phyloP scores from a whole-genome alignment of 2,888 invertebrate genomes.

The Idaea dimidiata region DNA sequence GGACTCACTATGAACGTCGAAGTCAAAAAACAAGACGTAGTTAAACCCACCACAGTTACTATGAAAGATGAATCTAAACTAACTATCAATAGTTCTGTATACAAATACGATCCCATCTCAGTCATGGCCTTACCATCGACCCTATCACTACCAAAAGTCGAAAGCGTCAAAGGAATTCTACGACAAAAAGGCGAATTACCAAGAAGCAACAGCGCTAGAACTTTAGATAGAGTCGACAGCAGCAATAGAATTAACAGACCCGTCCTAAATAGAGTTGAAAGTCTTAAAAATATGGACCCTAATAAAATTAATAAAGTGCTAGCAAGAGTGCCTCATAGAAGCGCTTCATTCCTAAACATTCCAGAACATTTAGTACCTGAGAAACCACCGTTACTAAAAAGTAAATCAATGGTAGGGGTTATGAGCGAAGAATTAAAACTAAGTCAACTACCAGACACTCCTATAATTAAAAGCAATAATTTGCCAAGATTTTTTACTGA shows the following conservation, averaged over 20 bases:
- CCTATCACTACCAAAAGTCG: slow-evolving; percentile 62
- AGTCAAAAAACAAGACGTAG: slow-evolving; percentile 65
- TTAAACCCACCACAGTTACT: slow-evolving; percentile 70
- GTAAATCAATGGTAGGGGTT: slow-evolving; percentile 69
- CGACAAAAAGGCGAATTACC: slow-evolving; percentile 50
- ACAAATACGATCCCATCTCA: slow-evolving; percentile 67
- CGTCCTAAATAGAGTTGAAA: slow-evolving; percentile 65
- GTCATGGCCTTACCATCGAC: slow-evolving; percentile 56
- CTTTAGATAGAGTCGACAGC: slow-evolving; percentile 63
- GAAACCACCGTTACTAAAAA: slow-evolving; percentile 66
- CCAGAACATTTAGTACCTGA: slow-evolving; percentile 66
- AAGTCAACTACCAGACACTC: slow-evolving; percentile 71
- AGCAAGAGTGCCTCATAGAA: slow-evolving; percentile 69
- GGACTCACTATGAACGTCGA: slow-evolving; percentile 69
- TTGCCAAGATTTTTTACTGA: slow-evolving; percentile 73
- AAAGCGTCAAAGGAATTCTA: slow-evolving; percentile 69
- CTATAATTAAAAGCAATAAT: slow-evolving; percentile 71
- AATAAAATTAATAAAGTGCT: slow-evolving; percentile 66
- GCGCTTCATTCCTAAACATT: slow-evolving; percentile 74
- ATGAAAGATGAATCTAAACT: slow-evolving; percentile 71
- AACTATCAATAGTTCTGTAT: slow-evolving; percentile 61
- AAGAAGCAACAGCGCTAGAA: slow-evolving; percentile 64
- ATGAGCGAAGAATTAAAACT: slow-evolving; percentile 59
- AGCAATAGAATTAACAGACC: slow-evolving; percentile 48
- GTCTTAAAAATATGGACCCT: slow-evolving; percentile 68